phyloP scores from a whole-genome alignment of 2,113 vertebrate species.

The Rhinoptilus africanus region DNA sequence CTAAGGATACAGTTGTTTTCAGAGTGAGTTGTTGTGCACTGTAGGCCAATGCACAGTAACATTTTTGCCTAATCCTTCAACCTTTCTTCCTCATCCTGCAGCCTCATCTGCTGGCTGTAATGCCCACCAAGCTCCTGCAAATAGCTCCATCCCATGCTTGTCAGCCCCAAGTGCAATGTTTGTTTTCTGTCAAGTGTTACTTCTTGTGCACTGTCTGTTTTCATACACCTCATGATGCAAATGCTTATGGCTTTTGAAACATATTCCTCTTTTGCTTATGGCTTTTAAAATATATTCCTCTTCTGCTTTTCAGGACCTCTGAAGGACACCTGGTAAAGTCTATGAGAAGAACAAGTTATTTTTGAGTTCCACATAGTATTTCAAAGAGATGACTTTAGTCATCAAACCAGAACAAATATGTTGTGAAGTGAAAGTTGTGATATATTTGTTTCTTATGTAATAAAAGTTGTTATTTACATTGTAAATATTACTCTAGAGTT shows the following conservation, averaged over 20 bases:
- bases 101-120: not conserved
- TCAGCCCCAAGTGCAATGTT: not conserved
- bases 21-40: not conserved
- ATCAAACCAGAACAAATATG: constrained; percentile 82
- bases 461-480: constrained; percentile 88
- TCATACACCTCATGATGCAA: not conserved
- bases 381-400: constrained; percentile 82
- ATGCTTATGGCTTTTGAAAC: not conserved
- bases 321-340: constrained; percentile 70
- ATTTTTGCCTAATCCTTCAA: not conserved
- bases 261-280: constrained; percentile 38
- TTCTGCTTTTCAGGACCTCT: constrained; percentile 82
- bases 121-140: not conserved
- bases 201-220: not conserved
- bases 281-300: not conserved
- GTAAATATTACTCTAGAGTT: constrained; percentile 84
- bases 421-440: constrained; percentile 81
- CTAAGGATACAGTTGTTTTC: not conserved
- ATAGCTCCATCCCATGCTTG: not conserved
- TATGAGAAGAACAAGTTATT: constrained; percentile 73
- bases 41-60: not conserved
- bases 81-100: not conserved
- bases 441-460: constrained; percentile 84
- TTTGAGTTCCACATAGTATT: constrained; percentile 82
- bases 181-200: not conserved